phyloP scores from a whole-genome alignment of 2,797 vertebrate genomes.

The Ataeniobius toweri region DNA sequence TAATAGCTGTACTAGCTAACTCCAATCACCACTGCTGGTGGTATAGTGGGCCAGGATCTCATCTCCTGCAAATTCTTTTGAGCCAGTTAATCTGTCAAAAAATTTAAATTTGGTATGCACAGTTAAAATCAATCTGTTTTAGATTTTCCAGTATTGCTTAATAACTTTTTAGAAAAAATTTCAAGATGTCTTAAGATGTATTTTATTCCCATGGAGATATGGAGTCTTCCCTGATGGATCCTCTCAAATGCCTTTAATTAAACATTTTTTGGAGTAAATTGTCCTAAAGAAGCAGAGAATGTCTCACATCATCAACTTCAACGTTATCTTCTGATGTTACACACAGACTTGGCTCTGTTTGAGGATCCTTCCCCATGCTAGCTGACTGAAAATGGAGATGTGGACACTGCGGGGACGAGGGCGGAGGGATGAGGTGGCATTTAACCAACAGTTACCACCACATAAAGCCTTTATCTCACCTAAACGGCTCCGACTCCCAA shows the following conservation, averaged over 20 bases:
- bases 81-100: not conserved
- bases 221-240: not conserved
- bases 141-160: not conserved
- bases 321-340: conserved; percentile 30
- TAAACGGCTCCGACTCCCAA: conserved; percentile 75
- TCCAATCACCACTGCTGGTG: not conserved
- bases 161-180: not conserved
- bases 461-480: conserved; percentile 80
- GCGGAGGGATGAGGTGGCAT: conserved; percentile 57
- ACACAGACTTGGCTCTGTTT: conserved; percentile 41
- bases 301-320: conserved; percentile 7
- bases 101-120: too few relatives aligned
- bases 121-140: not conserved
- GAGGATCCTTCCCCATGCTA: conserved; percentile 31
- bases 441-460: conserved; percentile 72
- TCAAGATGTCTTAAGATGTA: not conserved
- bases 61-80: not conserved
- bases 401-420: conserved; percentile 55
- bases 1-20: not conserved
- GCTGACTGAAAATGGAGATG: conserved; percentile 46
- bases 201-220: not conserved
- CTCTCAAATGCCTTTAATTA: not conserved
- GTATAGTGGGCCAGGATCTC: not conserved
- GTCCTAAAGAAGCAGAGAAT: conserved; percentile 28
- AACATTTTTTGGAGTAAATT: not conserved